Conservation (phyloP, 2,888 invertebrate species). For the Nemapogon koenigi region DNA sequence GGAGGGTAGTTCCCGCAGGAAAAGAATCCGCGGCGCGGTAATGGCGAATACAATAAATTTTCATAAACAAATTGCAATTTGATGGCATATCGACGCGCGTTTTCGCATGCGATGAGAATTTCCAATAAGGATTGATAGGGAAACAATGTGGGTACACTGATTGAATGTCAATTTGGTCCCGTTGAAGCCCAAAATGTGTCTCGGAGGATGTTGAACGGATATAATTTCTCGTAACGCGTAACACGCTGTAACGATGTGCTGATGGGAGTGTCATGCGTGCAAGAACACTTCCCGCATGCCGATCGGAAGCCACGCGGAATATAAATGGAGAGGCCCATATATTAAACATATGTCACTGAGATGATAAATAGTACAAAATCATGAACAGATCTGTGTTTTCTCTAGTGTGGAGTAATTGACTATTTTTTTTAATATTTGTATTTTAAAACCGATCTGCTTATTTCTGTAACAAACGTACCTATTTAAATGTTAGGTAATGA, state of each 20-base stretch:
- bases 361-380: too few species aligned
- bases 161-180: slow-evolving; percentile 53
- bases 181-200: slow-evolving; percentile 24
- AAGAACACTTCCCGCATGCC: slow-evolving; percentile 16
- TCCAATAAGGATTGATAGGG: slow-evolving; percentile 62
- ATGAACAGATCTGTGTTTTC: too few species aligned
- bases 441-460: too few species aligned
- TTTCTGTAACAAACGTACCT: too few species aligned
- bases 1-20: slow-evolving; percentile 57
- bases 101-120: slow-evolving; percentile 39
- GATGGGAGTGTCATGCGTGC: slow-evolving; percentile 19
- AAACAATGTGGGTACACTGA: slow-evolving; percentile 61
- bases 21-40: slow-evolving; percentile 54
- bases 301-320: too few species aligned
- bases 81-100: slow-evolving; percentile 50
- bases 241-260: slow-evolving; percentile 49
- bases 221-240: slow-evolving; percentile 46
- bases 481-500: too few species aligned
- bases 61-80: slow-evolving; percentile 66
- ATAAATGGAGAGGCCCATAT: too few species aligned
- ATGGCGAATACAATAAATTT: slow-evolving; percentile 66
- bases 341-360: too few species aligned
- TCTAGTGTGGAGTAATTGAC: too few species aligned
- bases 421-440: too few species aligned
- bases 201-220: slow-evolving; percentile 28